Evolutionary conservation across 2,888 invertebrate species (phyloP).

Genomic region (Drosophila pegasa): DNA sequence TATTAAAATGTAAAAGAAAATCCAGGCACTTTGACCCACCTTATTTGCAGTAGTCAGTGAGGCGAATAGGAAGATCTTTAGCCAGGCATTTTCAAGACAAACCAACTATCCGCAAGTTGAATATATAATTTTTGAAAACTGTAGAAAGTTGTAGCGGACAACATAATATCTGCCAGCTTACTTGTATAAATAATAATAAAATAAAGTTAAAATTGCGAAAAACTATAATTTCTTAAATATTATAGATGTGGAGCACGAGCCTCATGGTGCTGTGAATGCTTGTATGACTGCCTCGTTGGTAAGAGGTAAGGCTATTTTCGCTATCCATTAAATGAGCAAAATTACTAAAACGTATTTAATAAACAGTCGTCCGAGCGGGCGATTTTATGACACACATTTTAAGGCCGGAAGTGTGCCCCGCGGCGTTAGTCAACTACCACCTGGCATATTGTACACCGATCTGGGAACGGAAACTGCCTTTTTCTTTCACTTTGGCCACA

Average conservation of each 20-base stretch:
- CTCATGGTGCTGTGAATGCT: not conserved
- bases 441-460: constrained; percentile 29
- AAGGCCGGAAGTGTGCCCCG: constrained; percentile 72
- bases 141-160: too few species aligned
- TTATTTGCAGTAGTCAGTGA: too few species aligned
- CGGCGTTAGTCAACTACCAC: constrained; percentile 43
- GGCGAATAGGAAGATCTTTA: too few species aligned
- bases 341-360: constrained; percentile 21
- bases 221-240: not conserved
- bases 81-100: too few species aligned
- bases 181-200: not conserved
- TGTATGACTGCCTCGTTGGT: not conserved
- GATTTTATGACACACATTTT: constrained; percentile 70
- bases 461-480: constrained; percentile 76
- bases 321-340: constrained; percentile 12
- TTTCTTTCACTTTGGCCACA: constrained; percentile 33
- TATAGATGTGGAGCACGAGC: constrained; percentile 11
- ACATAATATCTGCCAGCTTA: not conserved
- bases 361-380: constrained; percentile 19
- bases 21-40: too few species aligned
- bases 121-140: too few species aligned
- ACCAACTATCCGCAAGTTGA: too few species aligned
- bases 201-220: not conserved
- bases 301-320: constrained; percentile 1
- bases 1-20: too few species aligned